Conservation (phyloP, 2,113 vertebrate genomes). For the Delphinapterus leucas region DNA sequence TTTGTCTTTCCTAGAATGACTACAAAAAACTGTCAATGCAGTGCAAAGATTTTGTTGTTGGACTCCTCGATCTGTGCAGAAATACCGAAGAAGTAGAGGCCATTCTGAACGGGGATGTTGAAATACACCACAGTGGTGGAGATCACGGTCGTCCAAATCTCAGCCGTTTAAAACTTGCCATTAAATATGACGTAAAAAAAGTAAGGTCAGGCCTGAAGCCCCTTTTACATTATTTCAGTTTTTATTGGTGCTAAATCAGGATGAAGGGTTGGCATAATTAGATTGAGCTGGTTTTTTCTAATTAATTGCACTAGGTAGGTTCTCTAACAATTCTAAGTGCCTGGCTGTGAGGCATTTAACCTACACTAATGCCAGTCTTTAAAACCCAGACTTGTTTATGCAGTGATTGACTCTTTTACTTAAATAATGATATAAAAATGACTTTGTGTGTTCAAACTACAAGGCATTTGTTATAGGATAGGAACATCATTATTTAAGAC, state of each 20-base stretch:
- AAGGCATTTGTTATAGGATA: background rate
- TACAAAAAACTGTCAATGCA: conserved; percentile 96
- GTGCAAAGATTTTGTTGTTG: conserved; percentile 98
- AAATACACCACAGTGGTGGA: conserved; percentile 77
- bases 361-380: background rate
- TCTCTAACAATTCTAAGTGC: background rate
- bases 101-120: conserved; percentile 91
- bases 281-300: background rate
- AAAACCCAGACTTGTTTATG: background rate
- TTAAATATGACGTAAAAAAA: conserved; percentile 98
- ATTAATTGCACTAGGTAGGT: background rate
- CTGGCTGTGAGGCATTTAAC: background rate
- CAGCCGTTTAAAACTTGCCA: conserved; percentile 94
- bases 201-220: conserved; percentile 80
- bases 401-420: background rate
- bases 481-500: background rate
- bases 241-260: background rate
- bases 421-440: background rate
- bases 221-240: background rate
- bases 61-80: conserved; percentile 95
- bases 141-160: conserved; percentile 86
- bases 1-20: conserved; percentile 88
- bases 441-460: background rate
- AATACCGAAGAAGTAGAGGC: conserved; percentile 97
- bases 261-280: background rate